Conservation (phyloP, 1,140 invertebrate genomes). For the Pogonomyrmex californicus region DNA sequence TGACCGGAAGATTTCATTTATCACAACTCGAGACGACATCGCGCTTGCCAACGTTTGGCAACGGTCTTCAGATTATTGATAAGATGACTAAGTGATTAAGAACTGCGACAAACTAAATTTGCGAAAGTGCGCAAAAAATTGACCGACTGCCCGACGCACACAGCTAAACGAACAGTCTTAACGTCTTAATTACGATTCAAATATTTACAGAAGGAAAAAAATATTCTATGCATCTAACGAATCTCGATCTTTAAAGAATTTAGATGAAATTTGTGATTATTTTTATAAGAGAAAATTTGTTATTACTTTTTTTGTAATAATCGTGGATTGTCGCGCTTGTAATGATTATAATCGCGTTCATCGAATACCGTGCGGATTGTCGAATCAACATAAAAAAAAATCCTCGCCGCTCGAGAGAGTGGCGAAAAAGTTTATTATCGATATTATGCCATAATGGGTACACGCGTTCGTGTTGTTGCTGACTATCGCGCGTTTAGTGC, state of each 20-base stretch:
- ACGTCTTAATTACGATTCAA: neutral
- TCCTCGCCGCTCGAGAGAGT: conserved; percentile 22
- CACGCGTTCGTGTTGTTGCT: conserved; percentile 56
- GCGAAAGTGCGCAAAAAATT: neutral
- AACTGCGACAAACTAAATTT: conserved; percentile 11
- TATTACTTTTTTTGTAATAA: neutral
- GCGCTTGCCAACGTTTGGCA: neutral
- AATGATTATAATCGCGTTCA: conserved; percentile 39
- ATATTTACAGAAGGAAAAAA: neutral
- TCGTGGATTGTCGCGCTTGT: neutral
- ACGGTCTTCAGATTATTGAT: conserved; percentile 27
- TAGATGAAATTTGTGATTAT: neutral
- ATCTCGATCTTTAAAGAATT: neutral
- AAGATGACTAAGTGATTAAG: conserved; percentile 2
- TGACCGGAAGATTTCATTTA: conserved; percentile 55
- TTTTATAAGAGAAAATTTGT: too few relatives aligned
- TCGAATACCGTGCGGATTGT: conserved; percentile 13
- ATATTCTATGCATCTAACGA: neutral
- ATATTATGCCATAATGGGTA: conserved; percentile 63
- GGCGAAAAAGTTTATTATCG: conserved; percentile 64
- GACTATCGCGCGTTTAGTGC: conserved; percentile 63
- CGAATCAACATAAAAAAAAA: conserved; percentile 43
- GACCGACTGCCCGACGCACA: neutral
- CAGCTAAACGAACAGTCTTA: neutral
- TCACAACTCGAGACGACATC: conserved; percentile 37